Percentiles rank a stretch among this genome's conserved stretches.
These are phyloP conservation scores for Clarias platycephalus DNA, from an alignment of 2,797 vertebrate genomes.

Conservation along the genomic window DNA sequence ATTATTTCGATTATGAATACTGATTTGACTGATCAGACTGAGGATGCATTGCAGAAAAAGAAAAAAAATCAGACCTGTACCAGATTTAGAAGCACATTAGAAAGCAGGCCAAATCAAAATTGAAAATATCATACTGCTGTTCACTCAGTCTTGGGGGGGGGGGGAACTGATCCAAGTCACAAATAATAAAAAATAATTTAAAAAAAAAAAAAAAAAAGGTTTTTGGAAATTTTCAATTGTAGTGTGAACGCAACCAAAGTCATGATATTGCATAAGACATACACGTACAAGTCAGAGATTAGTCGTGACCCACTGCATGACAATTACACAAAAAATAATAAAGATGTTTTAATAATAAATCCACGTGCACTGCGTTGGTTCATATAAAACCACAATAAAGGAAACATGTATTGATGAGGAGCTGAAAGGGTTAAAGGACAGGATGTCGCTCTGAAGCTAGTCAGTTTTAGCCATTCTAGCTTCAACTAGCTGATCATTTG, in stretches of 20 bases:
- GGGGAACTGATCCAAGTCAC: no score
- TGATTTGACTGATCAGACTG: no score
- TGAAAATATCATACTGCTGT: no score
- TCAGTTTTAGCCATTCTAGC: background rate
- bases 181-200: no score
- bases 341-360: background rate
- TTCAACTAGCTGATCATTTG: background rate
- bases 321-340: background rate
- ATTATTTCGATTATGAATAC: no score
- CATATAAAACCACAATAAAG: background rate
- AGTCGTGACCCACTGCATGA: background rate
- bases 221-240: no score
- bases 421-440: constrained; percentile 40
- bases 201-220: no score
- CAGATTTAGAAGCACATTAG: no score
- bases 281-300: background rate
- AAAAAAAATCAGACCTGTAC: no score
- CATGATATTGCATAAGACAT: background rate
- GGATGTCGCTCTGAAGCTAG: constrained; percentile 33
- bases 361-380: background rate
- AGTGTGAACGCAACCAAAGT: background rate
- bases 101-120: no score
- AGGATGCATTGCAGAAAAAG: no score
- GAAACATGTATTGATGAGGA: background rate
- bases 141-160: no score